These are phyloP conservation scores for Epicauta chinensis DNA, from an alignment of 1,140 invertebrate species.

Conservation along the genomic window DNA sequence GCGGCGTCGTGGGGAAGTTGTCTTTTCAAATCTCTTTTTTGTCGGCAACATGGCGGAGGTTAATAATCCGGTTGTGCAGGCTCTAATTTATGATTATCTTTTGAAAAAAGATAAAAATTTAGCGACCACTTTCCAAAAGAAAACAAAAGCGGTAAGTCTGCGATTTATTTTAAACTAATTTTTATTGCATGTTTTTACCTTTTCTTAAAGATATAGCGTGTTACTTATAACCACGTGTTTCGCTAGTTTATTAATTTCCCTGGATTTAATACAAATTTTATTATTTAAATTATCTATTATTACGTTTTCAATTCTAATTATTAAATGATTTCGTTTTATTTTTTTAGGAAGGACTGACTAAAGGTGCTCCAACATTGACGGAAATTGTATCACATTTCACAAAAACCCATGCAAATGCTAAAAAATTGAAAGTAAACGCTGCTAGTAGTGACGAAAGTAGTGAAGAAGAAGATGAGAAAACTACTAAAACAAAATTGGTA, in stretches of 20 bases:
- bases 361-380: conserved; percentile 25
- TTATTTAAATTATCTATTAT: conserved; percentile 10
- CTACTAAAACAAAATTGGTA: conserved; percentile 18
- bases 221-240: conserved; percentile 11
- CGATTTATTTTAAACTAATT: neutral
- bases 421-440: conserved; percentile 21
- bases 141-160: conserved; percentile 54
- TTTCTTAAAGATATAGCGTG: neutral
- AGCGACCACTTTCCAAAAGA: conserved; percentile 53
- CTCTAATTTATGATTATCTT: conserved; percentile 52
- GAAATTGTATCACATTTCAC: conserved; percentile 27
- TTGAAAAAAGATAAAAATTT: conserved; percentile 50
- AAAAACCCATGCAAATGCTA: conserved; percentile 23
- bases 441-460: conserved; percentile 27
- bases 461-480: conserved; percentile 24
- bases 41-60: conserved; percentile 27
- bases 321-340: neutral
- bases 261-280: conserved; percentile 5
- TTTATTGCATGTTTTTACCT: neutral
- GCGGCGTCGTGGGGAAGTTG: too few species aligned
- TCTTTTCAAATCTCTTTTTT: conserved; percentile 8
- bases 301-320: conserved; percentile 18
- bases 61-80: conserved; percentile 25
- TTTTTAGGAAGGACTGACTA: neutral
- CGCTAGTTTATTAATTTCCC: neutral